Percentiles rank a stretch among this genome's conserved stretches.
phyloP scores from a whole-genome alignment of 2,888 invertebrate genomes.

The Griposia aprilina region DNA sequence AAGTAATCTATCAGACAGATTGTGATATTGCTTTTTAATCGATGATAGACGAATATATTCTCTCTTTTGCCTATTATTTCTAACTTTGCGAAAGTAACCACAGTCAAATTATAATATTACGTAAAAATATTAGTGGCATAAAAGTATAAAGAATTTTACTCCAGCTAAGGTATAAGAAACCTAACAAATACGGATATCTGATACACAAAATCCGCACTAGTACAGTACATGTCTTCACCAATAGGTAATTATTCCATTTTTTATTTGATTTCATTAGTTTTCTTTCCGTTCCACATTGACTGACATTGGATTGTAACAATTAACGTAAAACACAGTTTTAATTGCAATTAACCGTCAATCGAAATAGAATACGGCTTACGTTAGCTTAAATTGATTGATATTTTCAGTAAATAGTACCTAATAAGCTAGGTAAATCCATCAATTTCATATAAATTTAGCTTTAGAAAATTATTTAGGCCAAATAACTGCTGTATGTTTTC shows the following conservation, averaged over 20 bases:
- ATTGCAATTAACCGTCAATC: constrained; percentile 52
- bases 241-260: constrained; percentile 70
- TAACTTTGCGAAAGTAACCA: not conserved
- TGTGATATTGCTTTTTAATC: constrained; percentile 8
- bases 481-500: constrained; percentile 9
- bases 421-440: constrained; percentile 14
- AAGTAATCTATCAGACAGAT: not conserved
- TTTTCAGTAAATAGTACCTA: constrained; percentile 29
- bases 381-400: constrained; percentile 29
- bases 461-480: constrained; percentile 14
- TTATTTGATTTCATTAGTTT: constrained; percentile 63
- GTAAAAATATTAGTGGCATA: constrained; percentile 19
- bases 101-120: not conserved
- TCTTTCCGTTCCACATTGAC: constrained; percentile 64
- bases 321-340: constrained; percentile 56
- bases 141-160: constrained; percentile 63
- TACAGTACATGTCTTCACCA: constrained; percentile 65
- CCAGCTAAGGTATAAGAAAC: constrained; percentile 69
- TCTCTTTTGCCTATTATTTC: not conserved
- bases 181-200: constrained; percentile 73
- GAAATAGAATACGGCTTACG: constrained; percentile 47
- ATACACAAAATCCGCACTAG: constrained; percentile 75
- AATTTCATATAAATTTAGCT: constrained; percentile 2
- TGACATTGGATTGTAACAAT: constrained; percentile 60
- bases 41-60: not conserved